Evolutionary conservation across 2,113 vertebrate genomes (phyloP), one percentile per base, ranked within the genome.

Genomic region (Bubo blakistoni): DNA sequence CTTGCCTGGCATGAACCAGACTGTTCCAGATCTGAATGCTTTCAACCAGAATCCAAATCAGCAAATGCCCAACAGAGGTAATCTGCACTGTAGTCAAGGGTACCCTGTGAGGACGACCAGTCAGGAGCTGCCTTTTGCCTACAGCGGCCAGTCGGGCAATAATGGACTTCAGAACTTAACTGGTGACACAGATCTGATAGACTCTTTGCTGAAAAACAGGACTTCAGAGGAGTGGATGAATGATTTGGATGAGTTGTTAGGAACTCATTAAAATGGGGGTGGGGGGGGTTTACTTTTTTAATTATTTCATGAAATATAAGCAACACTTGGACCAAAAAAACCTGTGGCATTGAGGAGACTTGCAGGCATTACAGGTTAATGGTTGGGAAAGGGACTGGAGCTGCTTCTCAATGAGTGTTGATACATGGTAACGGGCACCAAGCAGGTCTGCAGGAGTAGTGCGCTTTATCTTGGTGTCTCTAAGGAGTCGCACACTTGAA

Each of bases 221-320:
- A 99, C 98, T 97, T 98, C 99, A 3, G 99, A 99, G 97, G 99
- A 99, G 95, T 99, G 99, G 99, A 99, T 99, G 98, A 99, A 98
- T 25, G 99, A 99, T 79, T 97, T 99, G 97, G 99, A 99, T 11
- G 99, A 99, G 76, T 98, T 99, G 86, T 97, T 99, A 79, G 99
- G 99, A 92, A 98, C 98, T 96, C 99, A 99, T 97, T 99, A 96
- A 97, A 97, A 88, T 22, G 34, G 81, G 84, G 59, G 83, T 1
- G 55, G 78, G 91, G 74, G 96, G 65, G 77, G 94, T 78, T 63
- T 90, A 67, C 58, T 71, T 93, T 94, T 84, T 98, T 96, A 93
- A 94, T 93, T 93, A 96, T 96, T 96, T 97, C 92, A 91, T 95
- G 91, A 97, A 86, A 96, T 92, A 94, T 22, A 94, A 96, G 92